Base-by-base conservation (phyloP, 2,888 invertebrate species). In the Plebejus anna region DNA sequence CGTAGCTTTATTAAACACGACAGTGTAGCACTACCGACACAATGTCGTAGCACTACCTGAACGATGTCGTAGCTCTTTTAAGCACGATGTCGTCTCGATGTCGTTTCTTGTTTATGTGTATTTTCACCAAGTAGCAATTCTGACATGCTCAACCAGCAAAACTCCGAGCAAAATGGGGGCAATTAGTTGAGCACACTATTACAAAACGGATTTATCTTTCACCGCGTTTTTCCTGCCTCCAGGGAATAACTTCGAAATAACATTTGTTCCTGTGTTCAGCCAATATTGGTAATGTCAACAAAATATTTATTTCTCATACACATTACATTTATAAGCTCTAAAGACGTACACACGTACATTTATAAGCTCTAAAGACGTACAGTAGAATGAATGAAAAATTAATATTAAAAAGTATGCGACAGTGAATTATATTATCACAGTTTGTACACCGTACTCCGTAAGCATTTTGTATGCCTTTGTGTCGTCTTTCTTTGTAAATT, bases 281-380 rank as follows among this genome's bases (percentile, higher is more conserved):
- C 32, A 66, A 66, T 66, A 66, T 66, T 66, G 32, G 66, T 66
- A 66, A 32, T 66, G 66, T 66, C 66, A 66, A 66, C 66, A 66
- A 32, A 28, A 66, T 28, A 13, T 66, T 66, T 66, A 66, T 4
- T 66, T 32, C 22, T 59, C 3, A 22, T 28, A 28, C 2, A 28
- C 22, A 22, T 22, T 32, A 32, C 32, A 2, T 32, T 32, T 2
- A 2, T 32, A 2, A 32, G 32, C 32, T 55, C 4, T 2, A 16
- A 22, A 22, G 22, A 22, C 22, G 22, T 22, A 22, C 22, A 22
- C 22, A 22, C 7, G 22, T 28, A 28, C 6, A 28, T 61, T 61
- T 13, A 51, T 4, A 1, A 51, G 51, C 1, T 1, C 13, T 51
- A 51, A 4, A 13, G 13, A 42, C 2, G 42, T 42, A 42, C 42